phyloP scores from a whole-genome alignment of 2,888 invertebrate genomes.

The Drosophila algonquin region DNA sequence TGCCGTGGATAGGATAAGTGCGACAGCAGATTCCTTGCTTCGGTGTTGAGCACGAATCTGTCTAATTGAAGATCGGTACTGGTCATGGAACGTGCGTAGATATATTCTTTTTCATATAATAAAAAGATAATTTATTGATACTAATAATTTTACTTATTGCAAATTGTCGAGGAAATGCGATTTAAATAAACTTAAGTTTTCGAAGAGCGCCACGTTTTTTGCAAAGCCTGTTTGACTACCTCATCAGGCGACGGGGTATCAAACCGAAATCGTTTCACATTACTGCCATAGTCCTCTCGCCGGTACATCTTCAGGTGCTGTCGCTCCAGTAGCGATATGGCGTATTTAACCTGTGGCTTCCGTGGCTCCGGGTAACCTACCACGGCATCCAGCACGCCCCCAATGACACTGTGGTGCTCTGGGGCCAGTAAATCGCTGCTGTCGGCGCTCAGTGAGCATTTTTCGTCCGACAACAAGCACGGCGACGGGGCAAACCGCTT shows the following conservation, averaged over 20 bases:
- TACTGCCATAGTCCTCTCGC: conserved; percentile 57
- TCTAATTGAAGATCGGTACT: no score
- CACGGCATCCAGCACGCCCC: conserved; percentile 47
- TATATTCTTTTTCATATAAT: no score
- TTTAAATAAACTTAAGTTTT: conserved; percentile 49
- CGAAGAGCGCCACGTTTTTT: conserved; percentile 66
- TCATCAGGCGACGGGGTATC: conserved; percentile 82
- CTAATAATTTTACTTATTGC: conserved; percentile 16
- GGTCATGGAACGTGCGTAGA: no score
- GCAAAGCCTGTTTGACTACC: conserved; percentile 69
- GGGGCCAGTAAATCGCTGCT: not conserved
- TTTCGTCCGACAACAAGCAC: conserved; percentile 7
- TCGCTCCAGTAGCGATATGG: conserved; percentile 36
- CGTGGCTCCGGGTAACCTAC: conserved; percentile 54
- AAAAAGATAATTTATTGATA: conserved; percentile 10
- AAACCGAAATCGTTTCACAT: conserved; percentile 74
- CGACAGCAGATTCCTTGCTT: no score
- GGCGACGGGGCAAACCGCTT: not conserved
- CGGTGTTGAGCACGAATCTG: no score
- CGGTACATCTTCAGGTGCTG: conserved; percentile 50
- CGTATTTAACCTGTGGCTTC: conserved; percentile 45
- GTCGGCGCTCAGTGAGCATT: not conserved
- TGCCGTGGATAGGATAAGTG: no score
- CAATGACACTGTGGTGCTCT: conserved; percentile 44
- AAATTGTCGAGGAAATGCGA: conserved; percentile 22